Conservation (phyloP, 2,888 invertebrate species). For the Napeogenes sylphis region DNA sequence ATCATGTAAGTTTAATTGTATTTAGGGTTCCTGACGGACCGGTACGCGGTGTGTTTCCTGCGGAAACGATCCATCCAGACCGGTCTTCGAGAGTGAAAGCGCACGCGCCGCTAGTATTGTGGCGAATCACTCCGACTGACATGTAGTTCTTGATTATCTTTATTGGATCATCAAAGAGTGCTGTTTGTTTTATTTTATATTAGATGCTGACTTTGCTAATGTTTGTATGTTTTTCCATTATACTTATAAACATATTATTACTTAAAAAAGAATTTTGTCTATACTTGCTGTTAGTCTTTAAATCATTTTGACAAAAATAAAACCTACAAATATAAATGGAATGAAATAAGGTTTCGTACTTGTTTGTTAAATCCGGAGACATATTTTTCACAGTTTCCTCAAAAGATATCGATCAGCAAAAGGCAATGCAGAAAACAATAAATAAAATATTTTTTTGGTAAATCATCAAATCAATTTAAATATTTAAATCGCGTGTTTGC, state of each 20-base stretch:
- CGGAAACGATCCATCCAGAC: conserved; percentile 43
- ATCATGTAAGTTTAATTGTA: neutral
- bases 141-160: conserved; percentile 9
- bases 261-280: no score
- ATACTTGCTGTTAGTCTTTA: no score
- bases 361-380: no score
- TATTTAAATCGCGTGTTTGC: neutral
- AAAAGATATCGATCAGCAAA: no score
- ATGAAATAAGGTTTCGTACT: no score
- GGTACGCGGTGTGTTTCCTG: conserved; percentile 29
- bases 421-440: neutral
- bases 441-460: neutral
- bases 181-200: neutral
- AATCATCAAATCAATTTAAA: conserved; percentile 1
- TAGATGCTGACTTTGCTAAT: neutral
- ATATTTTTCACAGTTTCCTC: no score
- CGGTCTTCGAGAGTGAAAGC: conserved; percentile 56
- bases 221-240: no score
- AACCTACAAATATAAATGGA: no score
- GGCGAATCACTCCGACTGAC: conserved; percentile 12
- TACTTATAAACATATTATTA: no score
- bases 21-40: conserved; percentile 14
- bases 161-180: conserved; percentile 3
- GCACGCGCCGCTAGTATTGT: conserved; percentile 27
- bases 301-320: no score